These are phyloP conservation scores for Serinus canaria DNA, from an alignment of 2,113 vertebrate species.

Conservation along the genomic window DNA sequence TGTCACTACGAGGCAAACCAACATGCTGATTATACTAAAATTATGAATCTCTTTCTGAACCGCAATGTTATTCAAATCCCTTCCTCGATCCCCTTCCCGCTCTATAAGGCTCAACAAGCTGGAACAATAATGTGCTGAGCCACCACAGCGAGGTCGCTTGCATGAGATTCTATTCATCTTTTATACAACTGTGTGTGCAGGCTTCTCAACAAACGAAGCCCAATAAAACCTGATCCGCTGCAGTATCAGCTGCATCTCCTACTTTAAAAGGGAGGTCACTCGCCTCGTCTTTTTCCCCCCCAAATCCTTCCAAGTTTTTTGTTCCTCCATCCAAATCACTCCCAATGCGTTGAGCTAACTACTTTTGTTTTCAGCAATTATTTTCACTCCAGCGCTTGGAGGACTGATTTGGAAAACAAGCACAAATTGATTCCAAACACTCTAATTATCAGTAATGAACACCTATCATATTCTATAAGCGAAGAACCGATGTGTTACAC, in stretches of 20 bases:
- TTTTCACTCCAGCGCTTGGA: slow-evolving; percentile 44
- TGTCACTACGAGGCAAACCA: slow-evolving; percentile 39
- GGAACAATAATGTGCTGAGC: slow-evolving; percentile 32
- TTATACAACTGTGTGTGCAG: not conserved
- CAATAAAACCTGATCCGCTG: not conserved
- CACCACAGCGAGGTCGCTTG: not conserved
- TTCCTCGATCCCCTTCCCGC: not conserved
- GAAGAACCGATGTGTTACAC: slow-evolving; percentile 21
- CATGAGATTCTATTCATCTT: slow-evolving; percentile 32
- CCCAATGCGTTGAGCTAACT: not conserved
- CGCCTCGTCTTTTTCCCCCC: not conserved
- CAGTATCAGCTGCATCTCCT: not conserved
- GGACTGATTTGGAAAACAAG: slow-evolving; percentile 56
- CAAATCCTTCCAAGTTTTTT: not conserved
- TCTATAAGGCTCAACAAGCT: slow-evolving; percentile 25
- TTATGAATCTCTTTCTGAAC: slow-evolving; percentile 14
- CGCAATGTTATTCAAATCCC: slow-evolving; percentile 17
- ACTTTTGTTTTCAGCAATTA: slow-evolving; percentile 60
- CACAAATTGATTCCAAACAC: slow-evolving; percentile 61
- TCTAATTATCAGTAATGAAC: slow-evolving; percentile 65
- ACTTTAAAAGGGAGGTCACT: not conserved
- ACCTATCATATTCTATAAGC: slow-evolving; percentile 49
- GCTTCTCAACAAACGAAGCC: not conserved
- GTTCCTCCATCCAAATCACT: not conserved
- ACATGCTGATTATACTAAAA: slow-evolving; percentile 25